These are phyloP conservation scores for Dryadula phaetusa DNA, from an alignment of 2,888 invertebrate species.

Conservation along the genomic window DNA sequence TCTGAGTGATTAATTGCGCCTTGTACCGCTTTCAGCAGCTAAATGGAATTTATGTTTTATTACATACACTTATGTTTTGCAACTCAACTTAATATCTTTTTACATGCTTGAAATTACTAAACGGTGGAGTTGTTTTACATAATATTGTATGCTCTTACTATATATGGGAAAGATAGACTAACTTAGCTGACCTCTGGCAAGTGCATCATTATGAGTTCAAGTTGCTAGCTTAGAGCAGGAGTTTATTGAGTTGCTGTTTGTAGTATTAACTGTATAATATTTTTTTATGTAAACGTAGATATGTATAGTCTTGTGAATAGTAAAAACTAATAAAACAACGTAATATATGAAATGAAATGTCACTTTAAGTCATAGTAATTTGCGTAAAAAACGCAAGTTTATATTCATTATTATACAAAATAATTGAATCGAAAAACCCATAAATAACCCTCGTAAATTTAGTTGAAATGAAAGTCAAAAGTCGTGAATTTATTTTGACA, in stretches of 20 bases:
- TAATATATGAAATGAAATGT: too few relatives aligned
- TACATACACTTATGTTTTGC: conserved; percentile 14
- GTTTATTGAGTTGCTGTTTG: conserved; percentile 5
- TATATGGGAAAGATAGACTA: neutral
- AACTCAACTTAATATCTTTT: conserved; percentile 29
- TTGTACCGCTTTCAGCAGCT: conserved; percentile 61
- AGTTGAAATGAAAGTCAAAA: neutral
- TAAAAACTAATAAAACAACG: too few relatives aligned
- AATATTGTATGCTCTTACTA: neutral
- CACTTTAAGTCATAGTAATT: neutral
- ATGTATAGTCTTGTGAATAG: too few relatives aligned
- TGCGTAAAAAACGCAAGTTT: too few relatives aligned
- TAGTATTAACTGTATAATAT: neutral
- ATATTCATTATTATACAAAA: too few relatives aligned
- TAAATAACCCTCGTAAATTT: too few relatives aligned
- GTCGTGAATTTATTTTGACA: neutral
- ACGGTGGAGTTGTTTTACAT: neutral
- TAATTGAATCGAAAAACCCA: too few relatives aligned
- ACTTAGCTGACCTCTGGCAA: conserved; percentile 7
- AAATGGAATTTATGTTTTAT: conserved; percentile 45
- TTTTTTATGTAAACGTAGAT: too few relatives aligned
- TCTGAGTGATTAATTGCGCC: conserved; percentile 80
- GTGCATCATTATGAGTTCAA: conserved; percentile 9
- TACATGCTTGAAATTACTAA: neutral
- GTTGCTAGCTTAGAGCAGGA: conserved; percentile 11